Conservation (phyloP, 2,113 vertebrate genomes). For the Xenopus borealis region DNA sequence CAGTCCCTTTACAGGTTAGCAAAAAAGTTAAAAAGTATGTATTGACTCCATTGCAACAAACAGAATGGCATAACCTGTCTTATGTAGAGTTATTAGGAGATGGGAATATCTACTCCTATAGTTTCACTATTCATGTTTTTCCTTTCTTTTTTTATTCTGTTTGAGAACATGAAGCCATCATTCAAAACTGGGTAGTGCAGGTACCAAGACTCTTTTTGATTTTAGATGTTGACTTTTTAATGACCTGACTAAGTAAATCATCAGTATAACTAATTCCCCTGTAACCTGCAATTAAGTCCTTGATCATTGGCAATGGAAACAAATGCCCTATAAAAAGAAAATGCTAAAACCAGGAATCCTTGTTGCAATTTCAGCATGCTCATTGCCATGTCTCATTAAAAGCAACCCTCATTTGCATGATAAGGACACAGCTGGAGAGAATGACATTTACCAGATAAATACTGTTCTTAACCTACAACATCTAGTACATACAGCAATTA, state of each 20-base stretch:
- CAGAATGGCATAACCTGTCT: too few species aligned
- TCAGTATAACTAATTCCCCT: slow-evolving; percentile 11
- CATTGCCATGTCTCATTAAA: slow-evolving; percentile 40
- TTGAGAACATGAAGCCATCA: too few species aligned
- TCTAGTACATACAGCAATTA: slow-evolving; percentile 39
- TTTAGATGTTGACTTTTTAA: slow-evolving; percentile 11
- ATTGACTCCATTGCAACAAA: too few species aligned
- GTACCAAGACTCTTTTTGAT: neutral
- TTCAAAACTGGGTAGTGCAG: too few species aligned
- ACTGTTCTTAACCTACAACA: slow-evolving; percentile 39
- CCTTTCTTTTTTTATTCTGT: too few species aligned
- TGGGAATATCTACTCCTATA: too few species aligned
- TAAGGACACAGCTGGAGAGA: slow-evolving; percentile 45
- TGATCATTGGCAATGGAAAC: slow-evolving; percentile 7
- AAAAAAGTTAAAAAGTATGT: too few species aligned
- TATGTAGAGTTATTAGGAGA: too few species aligned
- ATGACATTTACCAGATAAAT: slow-evolving; percentile 45
- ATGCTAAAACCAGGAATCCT: slow-evolving; percentile 25
- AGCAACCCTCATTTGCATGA: slow-evolving; percentile 43
- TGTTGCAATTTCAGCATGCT: slow-evolving; percentile 25
- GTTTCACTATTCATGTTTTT: too few species aligned
- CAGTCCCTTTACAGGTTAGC: too few species aligned
- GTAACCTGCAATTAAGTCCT: slow-evolving; percentile 30
- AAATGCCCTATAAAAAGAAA: slow-evolving; percentile 34
- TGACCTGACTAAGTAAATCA: slow-evolving; percentile 21